Evolutionary conservation across 2,113 vertebrate species (phyloP), one percentile per base, ranked within the genome.

Genomic region (Gobiocypris rarus): DNA sequence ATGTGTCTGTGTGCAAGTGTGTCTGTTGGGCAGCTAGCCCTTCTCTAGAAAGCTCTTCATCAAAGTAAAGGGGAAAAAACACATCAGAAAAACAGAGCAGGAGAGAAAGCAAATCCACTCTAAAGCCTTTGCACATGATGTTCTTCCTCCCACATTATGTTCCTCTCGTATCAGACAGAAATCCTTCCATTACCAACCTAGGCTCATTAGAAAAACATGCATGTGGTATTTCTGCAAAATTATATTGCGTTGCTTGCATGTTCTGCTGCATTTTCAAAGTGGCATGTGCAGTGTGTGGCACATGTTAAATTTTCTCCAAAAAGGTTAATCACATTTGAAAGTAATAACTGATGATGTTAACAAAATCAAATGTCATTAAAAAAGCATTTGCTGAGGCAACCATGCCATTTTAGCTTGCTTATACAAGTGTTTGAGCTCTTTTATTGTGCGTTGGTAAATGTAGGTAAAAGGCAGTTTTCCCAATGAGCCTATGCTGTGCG

Each of bases 71-170:
- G 58, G 31, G 63, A 50, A 34, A 85, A 78, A 83, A 80, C 69
- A 82, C 75, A 83, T 80, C 31, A 75, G 31, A 85, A 59, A 71
- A 34, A 76, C 3, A 77, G 31, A 84, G 65, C 34, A 9, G 34
- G 79, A 43, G 34, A 67, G 48, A 83, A 73, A 73, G 76, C 75
- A 76, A 71, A 75, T 28, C 26, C 34, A 63, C 74, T 75, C 84
- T 31, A 71, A 69, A 71, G 34, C 65, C 26, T 84, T 73, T 87
- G 74, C 67, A 78, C 69, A 70, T 45, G 17, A 58, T 56, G 22
- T 73, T 67, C 77, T 83, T 71, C 84, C 74, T 67, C 75, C 58
- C 58, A 84, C 75, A 24, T 69, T 86, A 22, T 73, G 38, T 65
- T 81, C 9, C 54, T 75, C 75, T 4, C 26, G 31, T 48, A 80